These are phyloP conservation scores for Eupithecia abbreviata DNA, from an alignment of 2,888 invertebrate species.

Conservation along the genomic window DNA sequence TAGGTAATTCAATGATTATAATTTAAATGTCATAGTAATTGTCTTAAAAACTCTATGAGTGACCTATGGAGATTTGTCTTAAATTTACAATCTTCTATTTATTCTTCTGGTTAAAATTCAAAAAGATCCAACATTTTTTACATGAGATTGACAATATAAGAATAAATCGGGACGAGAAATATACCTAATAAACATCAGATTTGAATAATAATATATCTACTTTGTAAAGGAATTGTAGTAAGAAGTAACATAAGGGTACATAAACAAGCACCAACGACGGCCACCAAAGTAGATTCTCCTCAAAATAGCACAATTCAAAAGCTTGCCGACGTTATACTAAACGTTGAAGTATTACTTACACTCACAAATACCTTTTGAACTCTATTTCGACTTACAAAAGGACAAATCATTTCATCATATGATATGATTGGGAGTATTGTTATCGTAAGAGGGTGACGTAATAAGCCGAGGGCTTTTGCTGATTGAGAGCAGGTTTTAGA, in stretches of 20 bases:
- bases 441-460: conserved; percentile 39
- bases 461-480: conserved; percentile 32
- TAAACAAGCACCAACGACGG: not conserved
- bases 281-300: conserved; percentile 22
- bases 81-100: too few species aligned
- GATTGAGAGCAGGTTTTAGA: conserved; percentile 18
- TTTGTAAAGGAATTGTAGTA: not conserved
- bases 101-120: not conserved
- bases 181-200: not conserved
- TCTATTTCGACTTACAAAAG: conserved; percentile 40
- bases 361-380: conserved; percentile 38
- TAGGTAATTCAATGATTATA: too few species aligned
- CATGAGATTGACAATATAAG: not conserved
- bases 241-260: not conserved
- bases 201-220: not conserved
- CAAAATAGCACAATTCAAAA: conserved; percentile 20
- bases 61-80: too few species aligned
- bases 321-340: conserved; percentile 18
- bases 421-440: conserved; percentile 46
- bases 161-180: not conserved
- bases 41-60: too few species aligned
- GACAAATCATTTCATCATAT: conserved; percentile 43
- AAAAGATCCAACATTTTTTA: not conserved
- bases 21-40: too few species aligned
- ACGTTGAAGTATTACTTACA: conserved; percentile 37